phyloP scores from a whole-genome alignment of 2,888 invertebrate genomes.

The Periphyllus acericola region DNA sequence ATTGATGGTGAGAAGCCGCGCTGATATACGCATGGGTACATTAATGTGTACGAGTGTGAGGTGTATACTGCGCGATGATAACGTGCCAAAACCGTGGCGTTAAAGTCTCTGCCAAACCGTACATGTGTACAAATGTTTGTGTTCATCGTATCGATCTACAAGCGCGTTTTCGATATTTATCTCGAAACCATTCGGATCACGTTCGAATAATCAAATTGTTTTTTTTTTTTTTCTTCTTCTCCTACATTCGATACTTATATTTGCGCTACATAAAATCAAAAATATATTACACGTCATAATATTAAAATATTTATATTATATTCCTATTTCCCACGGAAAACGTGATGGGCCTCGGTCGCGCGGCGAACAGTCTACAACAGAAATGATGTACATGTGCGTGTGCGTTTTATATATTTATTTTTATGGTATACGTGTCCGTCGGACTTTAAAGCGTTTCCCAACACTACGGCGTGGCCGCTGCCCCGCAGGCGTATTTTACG shows the following conservation, averaged over 20 bases:
- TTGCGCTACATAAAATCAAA: constrained; percentile 14
- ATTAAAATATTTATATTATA: not conserved
- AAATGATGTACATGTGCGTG: not conserved
- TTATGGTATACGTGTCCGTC: not conserved
- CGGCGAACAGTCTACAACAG: not conserved
- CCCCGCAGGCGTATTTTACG: not conserved
- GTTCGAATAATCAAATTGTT: constrained; percentile 43
- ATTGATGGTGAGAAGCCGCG: constrained; percentile 56
- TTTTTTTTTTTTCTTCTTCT: not conserved
- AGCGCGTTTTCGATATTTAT: constrained; percentile 2
- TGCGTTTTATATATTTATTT: not conserved
- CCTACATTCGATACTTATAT: constrained; percentile 31
- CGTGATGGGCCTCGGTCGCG: not conserved
- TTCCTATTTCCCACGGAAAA: constrained; percentile 47
- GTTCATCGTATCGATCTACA: constrained; percentile 11
- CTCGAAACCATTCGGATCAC: constrained; percentile 55
- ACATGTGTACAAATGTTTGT: not conserved
- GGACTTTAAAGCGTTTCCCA: constrained; percentile 6
- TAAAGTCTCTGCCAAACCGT: constrained; percentile 59
- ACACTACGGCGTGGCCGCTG: not conserved
- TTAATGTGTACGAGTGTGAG: not conserved
- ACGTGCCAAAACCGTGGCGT: constrained; percentile 57
- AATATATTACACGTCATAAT: not conserved
- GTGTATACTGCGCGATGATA: not conserved
- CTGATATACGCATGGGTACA: not conserved